Base-by-base conservation (phyloP, 2,888 invertebrate genomes). In the Frankliniella fusca region DNA sequence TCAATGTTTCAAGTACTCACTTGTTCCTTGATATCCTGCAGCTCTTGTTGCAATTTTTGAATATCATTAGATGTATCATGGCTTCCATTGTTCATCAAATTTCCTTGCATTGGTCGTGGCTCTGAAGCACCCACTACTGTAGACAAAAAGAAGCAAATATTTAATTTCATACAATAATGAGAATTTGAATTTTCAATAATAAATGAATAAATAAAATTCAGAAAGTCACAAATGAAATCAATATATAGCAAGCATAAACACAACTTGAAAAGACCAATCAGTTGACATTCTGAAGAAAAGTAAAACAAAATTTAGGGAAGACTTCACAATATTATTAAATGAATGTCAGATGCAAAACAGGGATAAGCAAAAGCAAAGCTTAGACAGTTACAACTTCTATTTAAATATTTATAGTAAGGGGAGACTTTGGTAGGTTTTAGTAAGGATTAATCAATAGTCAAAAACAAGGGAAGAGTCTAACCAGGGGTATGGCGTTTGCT, bases 11-110 rank as follows among this genome's bases (percentile, higher is more conserved):
- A 38, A 81, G 27, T 70, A 61, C 80, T n/a, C n/a, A n/a, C n/a
- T 93, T 97, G 97, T 89, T 98, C 98, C 88, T 97, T 98, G 86
- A 98, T 98, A 88, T 98, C 98, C 88, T 98, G 97, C 84, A 99
- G 89, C 87, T 98, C 98, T 87, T 98, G 97, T 87, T 96, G 95
- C 80, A 97, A 89, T 87, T 96, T 96, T 87, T 95, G 94, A 83
- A 98, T 94, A 88, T 98, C 97, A 83, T 89, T 89, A 83, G 91
- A 91, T 84, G 92, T 92, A 87, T 93, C 92, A 84, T 93, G 90
- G 84, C 92, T 92, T 54, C 93, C 92, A 86, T 92, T 93, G 86
- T 93, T 93, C 91, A 92, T 91, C 81, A 92, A 86, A 18, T 89
- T 89, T 84, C 88, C 89, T 27, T 82, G 82, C 38, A 83, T 82